Percentiles rank a stretch among this genome's conserved stretches.
phyloP scores from a whole-genome alignment of 2,797 vertebrate genomes.

The Poeciliopsis infans region DNA sequence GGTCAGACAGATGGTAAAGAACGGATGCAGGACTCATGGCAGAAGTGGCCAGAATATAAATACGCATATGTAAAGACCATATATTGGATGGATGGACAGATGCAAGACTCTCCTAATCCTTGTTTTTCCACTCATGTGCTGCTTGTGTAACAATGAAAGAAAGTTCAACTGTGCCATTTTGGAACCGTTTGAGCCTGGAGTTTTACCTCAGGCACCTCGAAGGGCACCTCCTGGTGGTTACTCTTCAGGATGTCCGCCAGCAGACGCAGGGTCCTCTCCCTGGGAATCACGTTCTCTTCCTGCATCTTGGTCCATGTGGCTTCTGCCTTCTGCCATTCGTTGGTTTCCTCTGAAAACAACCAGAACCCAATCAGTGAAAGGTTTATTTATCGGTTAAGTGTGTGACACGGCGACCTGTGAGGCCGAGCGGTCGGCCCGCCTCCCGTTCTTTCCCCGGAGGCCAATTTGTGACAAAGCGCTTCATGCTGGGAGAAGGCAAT shows the following conservation, averaged over 20 bases:
- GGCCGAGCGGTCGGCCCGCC: conserved; percentile 10
- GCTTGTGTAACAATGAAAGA: background rate
- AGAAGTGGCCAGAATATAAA: background rate
- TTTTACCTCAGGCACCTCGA: conserved; percentile 89
- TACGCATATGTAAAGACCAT: background rate
- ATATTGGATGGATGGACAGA: background rate
- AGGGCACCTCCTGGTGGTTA: conserved; percentile 87
- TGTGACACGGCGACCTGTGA: conserved; percentile 1
- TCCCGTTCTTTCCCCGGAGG: conserved; percentile 17
- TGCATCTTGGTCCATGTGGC: conserved; percentile 93
- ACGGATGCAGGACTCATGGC: background rate
- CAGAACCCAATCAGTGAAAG: conserved; percentile 13
- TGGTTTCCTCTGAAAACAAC: conserved; percentile 79
- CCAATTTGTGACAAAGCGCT: conserved; percentile 58
- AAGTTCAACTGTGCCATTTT: background rate
- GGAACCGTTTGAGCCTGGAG: background rate
- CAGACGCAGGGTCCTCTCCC: conserved; percentile 84
- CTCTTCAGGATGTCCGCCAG: conserved; percentile 84
- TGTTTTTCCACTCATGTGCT: conserved; percentile 21
- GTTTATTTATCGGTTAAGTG: background rate
- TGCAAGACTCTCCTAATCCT: background rate
- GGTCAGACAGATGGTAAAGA: background rate
- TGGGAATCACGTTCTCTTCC: conserved; percentile 92
- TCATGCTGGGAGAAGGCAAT: conserved; percentile 66
- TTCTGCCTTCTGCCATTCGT: conserved; percentile 87